Base-by-base conservation (phyloP, 2,888 invertebrate genomes). In the Microplitis manilae region DNA sequence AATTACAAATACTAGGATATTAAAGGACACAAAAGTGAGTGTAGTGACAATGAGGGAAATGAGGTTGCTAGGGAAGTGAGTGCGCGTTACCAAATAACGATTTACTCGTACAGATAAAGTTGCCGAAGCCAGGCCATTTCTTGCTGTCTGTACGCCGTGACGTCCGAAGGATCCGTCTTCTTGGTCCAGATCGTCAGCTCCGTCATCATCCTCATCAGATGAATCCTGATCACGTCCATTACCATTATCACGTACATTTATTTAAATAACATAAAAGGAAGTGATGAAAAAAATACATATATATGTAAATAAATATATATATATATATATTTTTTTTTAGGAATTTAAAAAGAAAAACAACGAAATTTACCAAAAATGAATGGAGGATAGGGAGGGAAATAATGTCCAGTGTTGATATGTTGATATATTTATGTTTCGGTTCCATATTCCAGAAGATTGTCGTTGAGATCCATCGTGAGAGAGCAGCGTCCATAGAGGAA, bases 41-140 rank as follows among this genome's bases (percentile, higher is more conserved):
- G 64, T 38, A 41, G 72, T 39, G 40, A 76, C 40, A 41, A 68
- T 39, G 41, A 68, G 20, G 50, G n/a, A 15, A 15, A 73, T n/a
- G 6, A 61, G 9, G 13, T 61, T 65, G 39, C 61, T 71, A 76
- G 64, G 68, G 68, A 70, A 76, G 64, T 64, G 68, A 70, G 79
- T 78, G 79, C 85, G 85, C 85, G 85, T 88, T 88, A 89, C 89
- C 89, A 89, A 87, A 83, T 85, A 84, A 83, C 87, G 85, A 76
- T 86, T 86, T 80, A 87, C 87, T 86, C 89, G 88, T 86, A 89
- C 88, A 85, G 89, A 89, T 85, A 90, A 88, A 82, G 89, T 89
- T 84, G 88, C 87, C 78, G 89, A 88, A 80, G 87, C 85, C 76
- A 89, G 87, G 84, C 87, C 88, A 82, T 88, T 88, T 86, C 88